These are phyloP conservation scores for Eurystomus glaucurus DNA, from an alignment of 2,797 vertebrate species.

Conservation along the genomic window DNA sequence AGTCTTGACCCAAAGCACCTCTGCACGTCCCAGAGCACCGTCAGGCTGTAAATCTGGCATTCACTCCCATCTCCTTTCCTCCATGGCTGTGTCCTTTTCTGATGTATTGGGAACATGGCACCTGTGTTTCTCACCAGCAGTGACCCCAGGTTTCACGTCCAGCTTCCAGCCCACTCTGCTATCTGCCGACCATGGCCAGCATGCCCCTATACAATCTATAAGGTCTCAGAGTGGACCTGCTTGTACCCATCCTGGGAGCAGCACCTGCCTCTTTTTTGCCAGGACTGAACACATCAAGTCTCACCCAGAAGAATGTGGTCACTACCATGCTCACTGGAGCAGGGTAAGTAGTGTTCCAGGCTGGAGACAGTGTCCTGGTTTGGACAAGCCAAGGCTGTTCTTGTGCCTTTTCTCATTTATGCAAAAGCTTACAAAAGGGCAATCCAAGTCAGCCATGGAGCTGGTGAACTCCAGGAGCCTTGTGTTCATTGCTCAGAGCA, in stretches of 20 bases:
- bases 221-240: not conserved
- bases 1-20: not conserved
- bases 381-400: not conserved
- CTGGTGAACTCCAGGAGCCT: not conserved
- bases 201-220: not conserved
- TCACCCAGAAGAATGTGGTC: not conserved
- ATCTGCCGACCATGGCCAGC: not conserved
- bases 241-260: not conserved
- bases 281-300: not conserved
- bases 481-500: not conserved
- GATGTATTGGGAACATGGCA: not conserved
- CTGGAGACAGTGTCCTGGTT: not conserved
- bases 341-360: not conserved
- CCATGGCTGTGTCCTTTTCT: not conserved
- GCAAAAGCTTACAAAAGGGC: not conserved
- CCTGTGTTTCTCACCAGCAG: fast-evolving
- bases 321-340: not conserved
- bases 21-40: not conserved
- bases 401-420: not conserved
- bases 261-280: not conserved
- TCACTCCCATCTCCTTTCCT: not conserved
- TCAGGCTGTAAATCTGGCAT: not conserved
- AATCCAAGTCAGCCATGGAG: not conserved
- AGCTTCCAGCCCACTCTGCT: not conserved
- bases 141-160: not conserved